Percentiles rank a stretch among this genome's conserved stretches.
phyloP scores from a whole-genome alignment of 2,113 vertebrate species.

The Periophthalmus modestus region DNA sequence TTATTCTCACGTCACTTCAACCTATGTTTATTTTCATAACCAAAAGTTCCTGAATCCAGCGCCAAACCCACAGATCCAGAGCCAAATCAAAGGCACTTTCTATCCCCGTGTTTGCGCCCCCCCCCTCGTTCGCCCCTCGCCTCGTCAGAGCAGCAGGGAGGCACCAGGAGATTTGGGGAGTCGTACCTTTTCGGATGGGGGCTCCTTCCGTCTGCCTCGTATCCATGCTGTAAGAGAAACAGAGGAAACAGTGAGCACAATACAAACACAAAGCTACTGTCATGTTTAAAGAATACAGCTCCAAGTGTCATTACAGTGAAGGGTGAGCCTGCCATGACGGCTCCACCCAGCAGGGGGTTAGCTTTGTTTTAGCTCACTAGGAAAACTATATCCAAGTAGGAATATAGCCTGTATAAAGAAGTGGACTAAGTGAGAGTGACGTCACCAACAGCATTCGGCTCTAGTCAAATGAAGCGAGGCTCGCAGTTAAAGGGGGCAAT shows the following conservation, averaged over 20 bases:
- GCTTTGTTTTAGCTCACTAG: slow-evolving; percentile 39
- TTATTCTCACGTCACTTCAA: slow-evolving; percentile 61
- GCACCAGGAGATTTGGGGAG: slow-evolving; percentile 52
- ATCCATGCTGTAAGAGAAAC: slow-evolving; percentile 88
- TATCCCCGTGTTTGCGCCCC: slow-evolving; percentile 53
- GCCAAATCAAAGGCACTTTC: slow-evolving; percentile 69
- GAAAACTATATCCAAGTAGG: slow-evolving; percentile 11
- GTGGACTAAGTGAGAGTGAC: too few relatives aligned
- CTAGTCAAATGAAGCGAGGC: too few relatives aligned
- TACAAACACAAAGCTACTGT: slow-evolving; percentile 68
- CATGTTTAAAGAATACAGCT: slow-evolving; percentile 56
- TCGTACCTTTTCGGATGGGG: slow-evolving; percentile 89
- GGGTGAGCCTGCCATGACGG: slow-evolving; percentile 16
- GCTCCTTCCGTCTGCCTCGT: slow-evolving; percentile 88
- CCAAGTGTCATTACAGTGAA: slow-evolving; percentile 42
- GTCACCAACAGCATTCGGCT: too few relatives aligned
- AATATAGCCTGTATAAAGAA: too few relatives aligned
- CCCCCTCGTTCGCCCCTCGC: slow-evolving; percentile 54
- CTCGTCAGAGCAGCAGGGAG: slow-evolving; percentile 63
- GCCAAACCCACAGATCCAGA: slow-evolving; percentile 49
- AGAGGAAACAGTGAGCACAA: slow-evolving; percentile 57
- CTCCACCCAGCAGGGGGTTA: background rate
- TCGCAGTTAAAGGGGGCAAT: too few relatives aligned
- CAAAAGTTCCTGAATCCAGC: slow-evolving; percentile 65
- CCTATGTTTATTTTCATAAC: slow-evolving; percentile 75